phyloP scores from a whole-genome alignment of 2,797 vertebrate species.

The Amblyraja radiata region DNA sequence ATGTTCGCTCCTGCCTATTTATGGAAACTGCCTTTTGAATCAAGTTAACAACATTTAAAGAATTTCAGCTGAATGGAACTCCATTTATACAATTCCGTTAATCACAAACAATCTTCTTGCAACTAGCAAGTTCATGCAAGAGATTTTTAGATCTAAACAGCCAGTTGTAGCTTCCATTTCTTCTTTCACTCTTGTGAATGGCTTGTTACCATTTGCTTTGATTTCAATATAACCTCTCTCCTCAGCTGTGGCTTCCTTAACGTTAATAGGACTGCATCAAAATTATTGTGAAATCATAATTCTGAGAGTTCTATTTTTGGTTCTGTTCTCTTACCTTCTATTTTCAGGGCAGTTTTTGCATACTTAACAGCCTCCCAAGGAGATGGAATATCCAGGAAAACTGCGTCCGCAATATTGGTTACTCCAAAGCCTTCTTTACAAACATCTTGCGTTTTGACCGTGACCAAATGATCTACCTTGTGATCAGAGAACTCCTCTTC shows the following conservation, averaged over 20 bases:
- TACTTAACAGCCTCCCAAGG: slow-evolving; percentile 92
- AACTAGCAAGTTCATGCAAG: neutral
- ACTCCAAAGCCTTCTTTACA: slow-evolving; percentile 88
- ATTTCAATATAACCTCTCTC: neutral
- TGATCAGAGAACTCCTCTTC: slow-evolving; percentile 83
- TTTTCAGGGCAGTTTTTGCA: slow-evolving; percentile 78
- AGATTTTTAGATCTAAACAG: neutral
- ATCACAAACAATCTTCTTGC: neutral
- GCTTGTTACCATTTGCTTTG: neutral
- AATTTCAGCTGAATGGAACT: neutral
- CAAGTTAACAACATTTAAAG: slow-evolving; percentile 1
- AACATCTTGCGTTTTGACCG: slow-evolving; percentile 87
- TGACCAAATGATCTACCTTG: slow-evolving; percentile 79
- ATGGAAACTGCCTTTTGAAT: neutral
- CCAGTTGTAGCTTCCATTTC: neutral
- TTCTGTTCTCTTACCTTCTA: slow-evolving; percentile 64
- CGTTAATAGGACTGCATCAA: neutral
- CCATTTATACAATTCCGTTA: neutral
- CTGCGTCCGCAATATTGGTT: slow-evolving; percentile 72
- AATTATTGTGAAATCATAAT: neutral
- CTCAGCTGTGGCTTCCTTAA: neutral
- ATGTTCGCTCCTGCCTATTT: neutral
- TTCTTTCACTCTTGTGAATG: neutral
- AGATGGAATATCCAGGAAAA: slow-evolving; percentile 91
- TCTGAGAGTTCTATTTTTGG: neutral